phyloP scores from a whole-genome alignment of 1,140 invertebrate genomes.

The Neodiprion pinetum region DNA sequence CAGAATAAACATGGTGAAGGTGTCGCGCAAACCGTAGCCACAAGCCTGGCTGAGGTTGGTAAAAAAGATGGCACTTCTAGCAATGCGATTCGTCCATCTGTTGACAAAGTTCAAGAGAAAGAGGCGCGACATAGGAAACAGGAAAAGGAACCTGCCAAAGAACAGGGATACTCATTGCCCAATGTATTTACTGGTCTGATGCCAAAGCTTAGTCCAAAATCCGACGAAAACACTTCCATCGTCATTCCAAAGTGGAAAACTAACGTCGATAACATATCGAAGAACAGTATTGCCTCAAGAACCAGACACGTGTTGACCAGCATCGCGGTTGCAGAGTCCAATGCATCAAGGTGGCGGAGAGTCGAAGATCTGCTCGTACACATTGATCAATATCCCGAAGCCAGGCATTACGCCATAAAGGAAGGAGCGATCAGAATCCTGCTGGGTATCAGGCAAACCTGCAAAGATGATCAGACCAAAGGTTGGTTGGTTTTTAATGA shows the following conservation, averaged over 20 bases:
- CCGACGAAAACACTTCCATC: slow-evolving; percentile 36
- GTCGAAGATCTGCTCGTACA: slow-evolving; percentile 74
- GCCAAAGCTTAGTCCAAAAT: slow-evolving; percentile 44
- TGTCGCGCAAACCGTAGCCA: slow-evolving; percentile 8
- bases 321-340: slow-evolving; percentile 67
- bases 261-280: slow-evolving; percentile 51
- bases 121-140: slow-evolving; percentile 9
- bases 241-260: slow-evolving; percentile 57
- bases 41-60: background rate
- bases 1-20: slow-evolving; percentile 26
- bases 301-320: slow-evolving; percentile 73
- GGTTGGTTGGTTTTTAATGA: slow-evolving; percentile 27
- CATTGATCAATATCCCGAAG: slow-evolving; percentile 75
- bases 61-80: background rate
- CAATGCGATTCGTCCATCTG: background rate
- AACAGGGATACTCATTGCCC: slow-evolving; percentile 43
- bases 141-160: slow-evolving; percentile 23
- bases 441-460: slow-evolving; percentile 58
- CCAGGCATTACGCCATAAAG: slow-evolving; percentile 75
- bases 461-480: slow-evolving; percentile 56
- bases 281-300: slow-evolving; percentile 69
- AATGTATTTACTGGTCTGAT: slow-evolving; percentile 49
- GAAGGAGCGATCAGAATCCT: slow-evolving; percentile 70
- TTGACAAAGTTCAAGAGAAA: slow-evolving; percentile 7
- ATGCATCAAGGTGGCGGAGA: slow-evolving; percentile 65